phyloP scores from a whole-genome alignment of 37 sponge, comb jelly and placozoan species.

The Halisarca cf. caerulea region DNA sequence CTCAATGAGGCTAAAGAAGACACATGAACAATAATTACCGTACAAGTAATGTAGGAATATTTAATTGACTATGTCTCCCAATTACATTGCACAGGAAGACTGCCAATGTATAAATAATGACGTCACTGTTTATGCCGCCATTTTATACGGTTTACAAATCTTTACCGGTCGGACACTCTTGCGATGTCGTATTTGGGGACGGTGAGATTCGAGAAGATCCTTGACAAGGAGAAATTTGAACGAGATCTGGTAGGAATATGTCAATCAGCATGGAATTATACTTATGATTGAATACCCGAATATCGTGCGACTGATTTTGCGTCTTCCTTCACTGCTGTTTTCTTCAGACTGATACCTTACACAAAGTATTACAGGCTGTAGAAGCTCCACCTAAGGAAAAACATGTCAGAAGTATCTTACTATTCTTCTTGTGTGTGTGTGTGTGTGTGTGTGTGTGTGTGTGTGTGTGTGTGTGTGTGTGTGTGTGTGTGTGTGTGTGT shows the following conservation, averaged over 20 bases:
- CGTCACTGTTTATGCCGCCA: too few species aligned
- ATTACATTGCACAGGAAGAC: too few species aligned
- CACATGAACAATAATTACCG: too few species aligned
- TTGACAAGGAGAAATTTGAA: constrained; percentile 77
- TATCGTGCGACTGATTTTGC: too few species aligned
- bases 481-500: not conserved
- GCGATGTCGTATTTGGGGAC: constrained; percentile 18
- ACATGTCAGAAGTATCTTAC: constrained; percentile 77
- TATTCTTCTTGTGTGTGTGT: not conserved
- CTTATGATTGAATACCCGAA: not conserved
- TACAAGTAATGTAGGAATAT: too few species aligned
- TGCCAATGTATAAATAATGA: too few species aligned
- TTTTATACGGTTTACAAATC: too few species aligned
- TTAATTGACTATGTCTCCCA: too few species aligned
- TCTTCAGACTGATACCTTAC: constrained; percentile 60
- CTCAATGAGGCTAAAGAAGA: too few species aligned
- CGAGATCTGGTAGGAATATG: constrained; percentile 68
- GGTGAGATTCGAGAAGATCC: constrained; percentile 48
- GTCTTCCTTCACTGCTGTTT: not conserved
- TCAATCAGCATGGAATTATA: not conserved
- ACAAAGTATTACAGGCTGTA: constrained; percentile 61
- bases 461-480: constrained; percentile 17
- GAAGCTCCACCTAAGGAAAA: constrained; percentile 88
- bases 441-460: constrained; percentile 24
- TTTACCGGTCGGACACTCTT: too few species aligned